A percentile compares a stretch with the other conserved stretches of the same genome.
phyloP scores from a whole-genome alignment of 2,888 invertebrate genomes.

The Itoplectis maculator region DNA sequence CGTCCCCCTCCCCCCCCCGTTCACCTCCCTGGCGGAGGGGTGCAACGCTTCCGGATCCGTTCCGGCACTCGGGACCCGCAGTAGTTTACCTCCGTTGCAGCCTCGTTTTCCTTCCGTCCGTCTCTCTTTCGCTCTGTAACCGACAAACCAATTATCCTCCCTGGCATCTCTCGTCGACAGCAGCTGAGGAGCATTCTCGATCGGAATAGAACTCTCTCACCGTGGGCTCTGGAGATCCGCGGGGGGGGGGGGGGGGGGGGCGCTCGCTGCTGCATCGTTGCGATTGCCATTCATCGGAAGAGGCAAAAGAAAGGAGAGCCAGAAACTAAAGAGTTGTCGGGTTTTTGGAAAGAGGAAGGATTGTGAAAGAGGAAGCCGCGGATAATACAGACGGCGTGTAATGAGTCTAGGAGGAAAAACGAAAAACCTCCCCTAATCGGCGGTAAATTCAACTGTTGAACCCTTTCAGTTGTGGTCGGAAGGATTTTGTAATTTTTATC shows the following conservation, averaged over 20 bases:
- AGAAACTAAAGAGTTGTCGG: conserved; percentile 31
- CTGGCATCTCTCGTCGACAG: conserved; percentile 65
- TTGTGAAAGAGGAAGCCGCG: conserved; percentile 2
- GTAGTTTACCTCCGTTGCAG: conserved; percentile 52
- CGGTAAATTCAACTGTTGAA: neutral
- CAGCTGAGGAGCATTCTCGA: conserved; percentile 52
- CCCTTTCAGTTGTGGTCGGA: neutral
- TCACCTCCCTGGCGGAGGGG: conserved; percentile 23
- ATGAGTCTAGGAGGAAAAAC: neutral
- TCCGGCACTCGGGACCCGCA: conserved; percentile 30
- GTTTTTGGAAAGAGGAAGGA: conserved; percentile 24
- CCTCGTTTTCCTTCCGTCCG: conserved; percentile 56
- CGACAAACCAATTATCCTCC: conserved; percentile 68
- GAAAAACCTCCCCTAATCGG: neutral
- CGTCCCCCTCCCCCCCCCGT: no score
- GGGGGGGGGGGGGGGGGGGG: conserved; percentile 27
- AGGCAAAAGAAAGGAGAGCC: conserved; percentile 12
- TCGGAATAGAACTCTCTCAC: conserved; percentile 43
- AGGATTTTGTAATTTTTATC: neutral
- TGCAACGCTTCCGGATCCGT: conserved; percentile 59
- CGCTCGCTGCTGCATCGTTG: conserved; percentile 39
- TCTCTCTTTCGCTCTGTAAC: conserved; percentile 63
- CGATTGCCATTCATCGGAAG: conserved; percentile 61
- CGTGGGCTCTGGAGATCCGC: no score
- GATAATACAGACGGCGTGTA: neutral